Base-by-base conservation (phyloP, 2,888 invertebrate genomes). In the Brachyptera risi region DNA sequence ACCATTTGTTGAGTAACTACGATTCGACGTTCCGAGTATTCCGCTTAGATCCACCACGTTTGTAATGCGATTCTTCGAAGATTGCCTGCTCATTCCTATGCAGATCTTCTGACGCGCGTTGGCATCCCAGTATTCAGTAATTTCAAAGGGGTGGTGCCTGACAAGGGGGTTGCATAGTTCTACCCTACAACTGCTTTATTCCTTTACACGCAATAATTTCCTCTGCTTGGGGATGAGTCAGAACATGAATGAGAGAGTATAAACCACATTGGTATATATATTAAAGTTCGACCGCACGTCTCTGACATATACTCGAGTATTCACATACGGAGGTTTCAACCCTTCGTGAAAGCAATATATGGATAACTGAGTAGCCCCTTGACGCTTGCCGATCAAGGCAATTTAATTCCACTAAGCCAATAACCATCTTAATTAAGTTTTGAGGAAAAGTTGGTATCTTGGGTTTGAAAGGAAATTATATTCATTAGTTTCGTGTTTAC, bases 121-220 rank as follows among this genome's bases (percentile, higher is more conserved):
- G 54, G 54, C 31, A 54, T 37, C 38, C 58, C 23, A 42, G 35
- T 59, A 59, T 56, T 24, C 42, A 59, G 62, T 62, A 62, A 62
- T 59, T 62, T 59, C 44, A 61, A 61, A 62, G 54, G 62, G 62
- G 62, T 62, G 58, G 62, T 37, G 27, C 47, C 35, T 54, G 58
- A 15, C 15, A 31, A 15, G 47, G 47, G 47, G 57, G 61, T 47
- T 27, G 57, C 31, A 31, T 61, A 37, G 50, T 56, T 60, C 44
- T 17, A 37, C 57, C 35, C 38, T 50, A 61, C 49, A 61, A 58
- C 58, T 61, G 61, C 58, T 58, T 61, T 61, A 58, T 61, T 58
- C 58, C 58, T 58, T 54, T 59, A 54, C 35, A 44, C 62, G 59
- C 58, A 58, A 50, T 61, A 61, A 61, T 61, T 58, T 58, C 31